These are phyloP conservation scores for Fulmarus glacialis DNA, from an alignment of 2,113 vertebrate genomes.

Conservation along the genomic window DNA sequence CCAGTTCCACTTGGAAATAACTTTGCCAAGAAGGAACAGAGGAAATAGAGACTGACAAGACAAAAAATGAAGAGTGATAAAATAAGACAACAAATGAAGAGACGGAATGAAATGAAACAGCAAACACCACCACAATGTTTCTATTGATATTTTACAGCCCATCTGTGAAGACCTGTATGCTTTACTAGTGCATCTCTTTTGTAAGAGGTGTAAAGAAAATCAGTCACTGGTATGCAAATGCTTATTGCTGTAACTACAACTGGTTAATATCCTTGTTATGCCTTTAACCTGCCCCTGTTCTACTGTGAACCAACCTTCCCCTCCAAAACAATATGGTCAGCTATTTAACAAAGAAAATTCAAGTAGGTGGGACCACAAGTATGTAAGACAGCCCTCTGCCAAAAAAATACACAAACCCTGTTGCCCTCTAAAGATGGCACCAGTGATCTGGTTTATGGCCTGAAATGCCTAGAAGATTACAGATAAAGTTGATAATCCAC, in stretches of 20 bases:
- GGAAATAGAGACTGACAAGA: background rate
- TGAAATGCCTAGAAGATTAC: background rate
- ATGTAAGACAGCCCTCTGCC: background rate
- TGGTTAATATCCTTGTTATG: background rate
- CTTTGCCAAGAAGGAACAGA: background rate
- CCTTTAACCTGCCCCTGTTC: background rate
- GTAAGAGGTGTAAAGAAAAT: background rate
- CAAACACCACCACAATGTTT: background rate
- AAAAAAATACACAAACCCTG: background rate
- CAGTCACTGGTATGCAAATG: background rate
- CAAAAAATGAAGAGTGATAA: background rate
- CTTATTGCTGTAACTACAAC: background rate
- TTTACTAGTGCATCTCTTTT: background rate
- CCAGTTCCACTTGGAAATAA: background rate
- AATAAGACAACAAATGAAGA: background rate
- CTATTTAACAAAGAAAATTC: background rate
- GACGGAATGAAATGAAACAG: background rate
- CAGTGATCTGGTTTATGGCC: background rate
- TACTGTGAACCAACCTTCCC: background rate
- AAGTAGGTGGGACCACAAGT: background rate
- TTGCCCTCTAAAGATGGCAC: background rate
- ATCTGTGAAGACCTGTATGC: background rate
- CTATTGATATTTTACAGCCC: background rate
- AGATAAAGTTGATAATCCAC: background rate
- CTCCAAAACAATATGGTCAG: background rate